Percentiles rank a stretch among this genome's conserved stretches.
These are phyloP conservation scores for Phyllopteryx taeniolatus DNA, from an alignment of 2,113 vertebrate species.

Conservation along the genomic window DNA sequence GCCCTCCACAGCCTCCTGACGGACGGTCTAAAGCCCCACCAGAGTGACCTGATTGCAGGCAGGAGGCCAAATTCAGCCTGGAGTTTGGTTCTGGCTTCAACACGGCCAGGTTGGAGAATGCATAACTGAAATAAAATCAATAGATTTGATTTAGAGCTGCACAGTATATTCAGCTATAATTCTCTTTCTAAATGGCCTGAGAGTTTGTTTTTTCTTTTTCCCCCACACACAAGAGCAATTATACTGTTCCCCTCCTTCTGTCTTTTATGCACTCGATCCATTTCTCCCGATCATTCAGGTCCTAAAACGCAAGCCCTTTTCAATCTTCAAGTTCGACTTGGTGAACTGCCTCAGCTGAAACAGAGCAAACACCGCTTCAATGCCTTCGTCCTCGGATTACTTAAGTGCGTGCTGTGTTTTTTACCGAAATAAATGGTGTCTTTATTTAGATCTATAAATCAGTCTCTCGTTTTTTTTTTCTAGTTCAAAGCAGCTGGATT, in stretches of 20 bases:
- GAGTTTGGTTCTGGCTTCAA: constrained; percentile 88
- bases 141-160: not conserved
- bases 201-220: not conserved
- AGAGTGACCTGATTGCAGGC: constrained; percentile 92
- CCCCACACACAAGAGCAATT: not conserved
- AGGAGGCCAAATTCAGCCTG: constrained; percentile 87
- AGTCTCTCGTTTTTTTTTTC: constrained; percentile 10
- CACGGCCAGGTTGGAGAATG: constrained; percentile 77
- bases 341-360: constrained; percentile 79
- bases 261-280: not conserved
- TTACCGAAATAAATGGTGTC: not conserved
- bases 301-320: constrained; percentile 72
- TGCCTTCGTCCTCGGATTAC: constrained; percentile 87
- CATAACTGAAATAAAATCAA: not conserved
- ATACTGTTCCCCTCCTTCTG: not conserved
- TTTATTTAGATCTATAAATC: not conserved
- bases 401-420: constrained; percentile 82
- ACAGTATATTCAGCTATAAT: not conserved
- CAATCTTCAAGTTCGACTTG: constrained; percentile 79
- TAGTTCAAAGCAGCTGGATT: constrained; percentile 86
- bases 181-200: not conserved
- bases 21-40: constrained; percentile 89
- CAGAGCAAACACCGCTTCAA: constrained; percentile 87
- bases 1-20: constrained; percentile 83
- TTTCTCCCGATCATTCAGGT: constrained; percentile 63